phyloP scores from a whole-genome alignment of 2,113 vertebrate species.

The Oncorhynchus tshawytscha region DNA sequence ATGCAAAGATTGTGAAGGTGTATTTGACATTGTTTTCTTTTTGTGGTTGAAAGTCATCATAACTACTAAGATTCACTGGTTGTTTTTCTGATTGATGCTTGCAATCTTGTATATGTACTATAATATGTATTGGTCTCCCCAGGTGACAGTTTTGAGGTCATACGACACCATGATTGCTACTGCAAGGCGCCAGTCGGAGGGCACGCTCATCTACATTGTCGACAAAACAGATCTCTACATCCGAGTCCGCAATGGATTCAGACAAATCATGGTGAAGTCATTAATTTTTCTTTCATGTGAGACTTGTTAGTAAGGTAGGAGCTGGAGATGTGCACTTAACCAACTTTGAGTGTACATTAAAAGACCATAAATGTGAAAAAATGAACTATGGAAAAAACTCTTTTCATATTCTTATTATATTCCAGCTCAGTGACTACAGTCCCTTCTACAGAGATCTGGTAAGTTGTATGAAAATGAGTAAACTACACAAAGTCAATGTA shows the following conservation, averaged over 20 bases:
- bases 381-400: background rate
- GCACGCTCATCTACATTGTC: constrained; percentile 79
- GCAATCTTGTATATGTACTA: no score
- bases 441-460: constrained; percentile 79
- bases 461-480: constrained; percentile 43
- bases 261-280: constrained; percentile 80
- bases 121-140: background rate
- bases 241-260: constrained; percentile 81
- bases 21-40: no score
- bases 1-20: no score
- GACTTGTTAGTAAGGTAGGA: background rate
- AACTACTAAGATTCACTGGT: no score
- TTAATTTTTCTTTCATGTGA: background rate
- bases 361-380: background rate
- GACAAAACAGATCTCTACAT: constrained; percentile 86
- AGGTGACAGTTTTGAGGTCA: constrained; percentile 81
- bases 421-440: constrained; percentile 81
- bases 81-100: no score
- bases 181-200: constrained; percentile 75
- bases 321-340: no score
- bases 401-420: constrained; percentile 20
- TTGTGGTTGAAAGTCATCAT: no score
- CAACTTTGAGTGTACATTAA: no score
- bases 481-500: background rate
- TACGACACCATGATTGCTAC: constrained; percentile 82